Evolutionary conservation across 2,797 vertebrate genomes (phyloP).

Genomic region (Valencia hispanica): DNA sequence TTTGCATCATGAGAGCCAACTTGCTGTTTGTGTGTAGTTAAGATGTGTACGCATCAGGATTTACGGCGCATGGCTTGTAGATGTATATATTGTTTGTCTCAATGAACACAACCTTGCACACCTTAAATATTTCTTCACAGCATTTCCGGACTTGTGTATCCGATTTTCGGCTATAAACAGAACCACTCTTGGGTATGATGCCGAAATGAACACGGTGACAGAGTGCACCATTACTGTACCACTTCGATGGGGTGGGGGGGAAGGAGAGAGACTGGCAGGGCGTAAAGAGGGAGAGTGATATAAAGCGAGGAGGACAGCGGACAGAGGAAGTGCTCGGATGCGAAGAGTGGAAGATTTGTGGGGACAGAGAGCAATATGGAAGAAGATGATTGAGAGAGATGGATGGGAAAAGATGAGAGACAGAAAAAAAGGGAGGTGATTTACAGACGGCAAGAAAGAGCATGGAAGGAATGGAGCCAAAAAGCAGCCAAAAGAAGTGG

Average conservation of each 20-base stretch:
- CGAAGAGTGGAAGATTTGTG: slow-evolving; percentile 69
- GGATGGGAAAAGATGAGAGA: slow-evolving; percentile 67
- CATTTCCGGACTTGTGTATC: slow-evolving; percentile 29
- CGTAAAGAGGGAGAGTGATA: slow-evolving; percentile 21
- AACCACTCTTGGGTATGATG: slow-evolving; percentile 48
- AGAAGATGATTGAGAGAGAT: slow-evolving; percentile 76
- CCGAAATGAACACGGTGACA: slow-evolving; percentile 46
- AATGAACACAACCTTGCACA: slow-evolving; percentile 14
- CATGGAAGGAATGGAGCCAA: slow-evolving; percentile 56
- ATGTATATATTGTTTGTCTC: slow-evolving; percentile 23
- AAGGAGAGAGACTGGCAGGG: slow-evolving; percentile 13
- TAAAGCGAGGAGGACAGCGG: slow-evolving; percentile 41
- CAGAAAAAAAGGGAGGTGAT: slow-evolving; percentile 52
- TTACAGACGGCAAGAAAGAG: slow-evolving; percentile 54
- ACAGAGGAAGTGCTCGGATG: slow-evolving; percentile 51
- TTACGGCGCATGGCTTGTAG: slow-evolving; percentile 14
- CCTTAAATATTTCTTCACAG: slow-evolving; percentile 12
- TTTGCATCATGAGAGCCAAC: background rate
- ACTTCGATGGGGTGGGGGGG: slow-evolving; percentile 20
- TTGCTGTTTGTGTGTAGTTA: background rate
- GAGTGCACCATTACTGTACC: slow-evolving; percentile 61
- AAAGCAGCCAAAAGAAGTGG: slow-evolving; percentile 38
- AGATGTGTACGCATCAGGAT: background rate
- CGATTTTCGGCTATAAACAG: slow-evolving; percentile 61
- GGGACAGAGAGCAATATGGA: slow-evolving; percentile 66